A percentile compares a stretch with the other conserved stretches of the same genome.
These are phyloP conservation scores for Pipistrellus pipistrellus DNA, from an alignment of 2,797 vertebrate species.

Conservation along the genomic window DNA sequence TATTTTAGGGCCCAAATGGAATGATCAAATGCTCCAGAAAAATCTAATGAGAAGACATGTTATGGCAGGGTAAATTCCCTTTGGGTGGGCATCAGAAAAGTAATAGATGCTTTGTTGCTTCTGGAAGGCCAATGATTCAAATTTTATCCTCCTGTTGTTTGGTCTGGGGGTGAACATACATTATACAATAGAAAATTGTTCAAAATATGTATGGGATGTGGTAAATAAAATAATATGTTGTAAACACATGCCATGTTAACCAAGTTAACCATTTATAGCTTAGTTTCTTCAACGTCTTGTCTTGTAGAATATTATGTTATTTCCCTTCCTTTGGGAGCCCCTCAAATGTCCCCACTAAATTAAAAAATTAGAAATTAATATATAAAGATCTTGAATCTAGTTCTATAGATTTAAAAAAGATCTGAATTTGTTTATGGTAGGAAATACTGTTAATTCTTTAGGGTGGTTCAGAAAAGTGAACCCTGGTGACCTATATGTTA, in stretches of 20 bases:
- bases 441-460: slow-evolving; percentile 47
- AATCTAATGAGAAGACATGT: neutral
- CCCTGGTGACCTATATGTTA: slow-evolving; percentile 58
- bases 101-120: neutral
- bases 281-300: neutral
- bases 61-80: neutral
- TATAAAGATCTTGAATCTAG: neutral
- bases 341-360: neutral
- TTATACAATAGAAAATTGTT: neutral
- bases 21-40: neutral
- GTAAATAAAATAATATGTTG: neutral
- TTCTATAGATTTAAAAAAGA: slow-evolving; percentile 7
- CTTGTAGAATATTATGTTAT: neutral
- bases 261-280: neutral
- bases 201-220: neutral
- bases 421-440: neutral
- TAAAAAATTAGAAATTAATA: slow-evolving; percentile 1
- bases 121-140: neutral
- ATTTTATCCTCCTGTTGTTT: neutral
- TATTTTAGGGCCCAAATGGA: neutral
- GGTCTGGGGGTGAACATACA: neutral
- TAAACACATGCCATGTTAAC: neutral
- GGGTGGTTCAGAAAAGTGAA: slow-evolving; percentile 42
- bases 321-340: neutral
- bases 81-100: neutral